Evolutionary conservation across 2,888 invertebrate species (phyloP).

Genomic region (Cantharis rustica): DNA sequence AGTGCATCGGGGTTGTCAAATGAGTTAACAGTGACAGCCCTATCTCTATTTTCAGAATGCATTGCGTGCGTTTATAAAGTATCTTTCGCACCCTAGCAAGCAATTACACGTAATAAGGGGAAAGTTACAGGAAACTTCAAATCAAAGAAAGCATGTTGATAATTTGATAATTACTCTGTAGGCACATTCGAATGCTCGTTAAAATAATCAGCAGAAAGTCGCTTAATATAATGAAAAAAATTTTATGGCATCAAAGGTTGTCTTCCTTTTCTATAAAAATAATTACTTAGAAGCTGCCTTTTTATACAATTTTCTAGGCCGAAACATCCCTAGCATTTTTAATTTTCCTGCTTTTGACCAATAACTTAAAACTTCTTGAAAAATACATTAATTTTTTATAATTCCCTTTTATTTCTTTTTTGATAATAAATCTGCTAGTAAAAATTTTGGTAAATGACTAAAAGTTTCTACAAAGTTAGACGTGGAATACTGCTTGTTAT

Average conservation of each 20-base stretch:
- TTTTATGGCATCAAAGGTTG: neutral
- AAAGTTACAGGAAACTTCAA: neutral
- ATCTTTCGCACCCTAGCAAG: neutral
- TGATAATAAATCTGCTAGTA: neutral
- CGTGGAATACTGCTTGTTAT: neutral
- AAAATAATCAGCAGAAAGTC: neutral
- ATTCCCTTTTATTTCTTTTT: neutral
- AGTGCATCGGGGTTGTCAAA: conserved; percentile 26
- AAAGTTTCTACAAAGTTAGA: neutral
- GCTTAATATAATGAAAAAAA: neutral
- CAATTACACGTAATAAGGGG: neutral
- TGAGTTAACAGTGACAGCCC: conserved; percentile 23
- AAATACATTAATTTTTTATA: neutral
- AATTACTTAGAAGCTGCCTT: neutral
- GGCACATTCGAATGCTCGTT: neutral
- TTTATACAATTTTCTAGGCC: neutral
- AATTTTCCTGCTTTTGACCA: neutral
- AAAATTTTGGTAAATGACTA: neutral
- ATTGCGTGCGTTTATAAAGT: conserved; percentile 15
- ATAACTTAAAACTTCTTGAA: neutral
- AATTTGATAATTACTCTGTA: neutral
- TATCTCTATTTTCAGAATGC: conserved; percentile 22
- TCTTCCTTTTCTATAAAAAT: neutral
- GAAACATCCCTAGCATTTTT: neutral
- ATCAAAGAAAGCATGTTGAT: neutral